Evolutionary conservation across 2,797 vertebrate genomes (phyloP), one percentile per base, ranked within the genome.

Genomic region (Sphenopsis melanotis): DNA sequence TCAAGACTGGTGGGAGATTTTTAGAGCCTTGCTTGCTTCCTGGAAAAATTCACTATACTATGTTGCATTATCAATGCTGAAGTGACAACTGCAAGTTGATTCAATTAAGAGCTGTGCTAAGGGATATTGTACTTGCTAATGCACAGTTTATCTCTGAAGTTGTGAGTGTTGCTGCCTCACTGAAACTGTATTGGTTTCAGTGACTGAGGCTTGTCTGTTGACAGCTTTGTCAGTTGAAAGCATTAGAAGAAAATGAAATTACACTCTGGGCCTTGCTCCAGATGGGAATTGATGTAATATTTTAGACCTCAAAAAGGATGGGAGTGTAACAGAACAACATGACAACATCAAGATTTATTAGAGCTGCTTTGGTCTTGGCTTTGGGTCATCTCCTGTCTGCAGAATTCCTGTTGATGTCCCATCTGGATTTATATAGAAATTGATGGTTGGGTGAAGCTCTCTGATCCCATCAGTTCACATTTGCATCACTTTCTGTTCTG

Each of bases 361-460:
- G 72, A 85, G 55, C 50, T 92, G 82, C 87, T 91, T 93, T 95
- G 68, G 26, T 85, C 64, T 81, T 94, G 93, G 90, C 92, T 93
- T 86, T 86, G 79, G 61, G 92, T 92, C 94, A 92, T 75, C 50
- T 61, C 42, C 75, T 89, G 61, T 91, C 89, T 89, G 87, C 76
- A 94, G 24, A 93, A 81, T 55, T 93, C 92, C 84, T 72, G 80
- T 76, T 87, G 82, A 83, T 89, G 82, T 52, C 69, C 74, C 89
- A 85, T 92, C 87, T 95, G 92, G 84, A 59, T 88, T 91, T 76
- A 34, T 36, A 76, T 20, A 75, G 80, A 80, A 86, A 96, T 65
- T 91, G 90, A 41, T 71, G 80, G 52, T 65, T 17, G 79, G 42
- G n/a, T 42, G 32, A 61, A 90, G 74, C 75, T 76, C 69, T 82